Conservation (phyloP, 2,888 invertebrate species). For the Cheilosia impressa region DNA sequence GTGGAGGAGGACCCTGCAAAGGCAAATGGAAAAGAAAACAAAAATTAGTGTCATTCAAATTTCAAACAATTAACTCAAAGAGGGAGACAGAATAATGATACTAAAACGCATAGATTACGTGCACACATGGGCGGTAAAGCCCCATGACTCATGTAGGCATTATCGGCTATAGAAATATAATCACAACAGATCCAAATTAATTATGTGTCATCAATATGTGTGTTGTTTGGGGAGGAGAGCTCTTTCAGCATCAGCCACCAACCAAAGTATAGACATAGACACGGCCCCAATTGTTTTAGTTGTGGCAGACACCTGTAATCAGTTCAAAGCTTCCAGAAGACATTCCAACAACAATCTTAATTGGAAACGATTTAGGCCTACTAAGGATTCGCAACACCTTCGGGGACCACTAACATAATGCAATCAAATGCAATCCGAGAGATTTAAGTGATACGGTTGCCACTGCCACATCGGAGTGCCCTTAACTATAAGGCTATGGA, state of each 20-base stretch:
- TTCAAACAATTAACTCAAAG: constrained; percentile 8
- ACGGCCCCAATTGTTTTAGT: constrained; percentile 52
- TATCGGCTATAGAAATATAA: constrained; percentile 55
- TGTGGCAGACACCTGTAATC: constrained; percentile 72
- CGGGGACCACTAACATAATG: constrained; percentile 34
- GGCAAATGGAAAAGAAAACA: constrained; percentile 42
- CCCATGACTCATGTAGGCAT: constrained; percentile 38
- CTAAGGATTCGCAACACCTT: constrained; percentile 63
- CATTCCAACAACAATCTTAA: constrained; percentile 67
- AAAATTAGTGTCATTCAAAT: constrained; percentile 29
- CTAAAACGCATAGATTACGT: background rate
- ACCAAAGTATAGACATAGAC: background rate
- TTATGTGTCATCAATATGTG: constrained; percentile 68
- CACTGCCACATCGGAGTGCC: constrained; percentile 33
- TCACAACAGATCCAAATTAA: constrained; percentile 69
- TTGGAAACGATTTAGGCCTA: constrained; percentile 63
- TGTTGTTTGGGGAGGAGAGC: constrained; percentile 10
- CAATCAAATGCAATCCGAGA: constrained; percentile 54
- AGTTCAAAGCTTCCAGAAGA: constrained; percentile 59
- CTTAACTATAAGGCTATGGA: constrained; percentile 32
- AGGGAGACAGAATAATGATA: background rate
- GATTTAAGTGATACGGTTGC: constrained; percentile 58
- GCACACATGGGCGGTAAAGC: constrained; percentile 17
- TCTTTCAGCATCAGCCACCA: constrained; percentile 1
- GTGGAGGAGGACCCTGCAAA: constrained; percentile 86